These are phyloP conservation scores for Dryobates pubescens DNA, from an alignment of 2,797 vertebrate genomes.

Conservation along the genomic window DNA sequence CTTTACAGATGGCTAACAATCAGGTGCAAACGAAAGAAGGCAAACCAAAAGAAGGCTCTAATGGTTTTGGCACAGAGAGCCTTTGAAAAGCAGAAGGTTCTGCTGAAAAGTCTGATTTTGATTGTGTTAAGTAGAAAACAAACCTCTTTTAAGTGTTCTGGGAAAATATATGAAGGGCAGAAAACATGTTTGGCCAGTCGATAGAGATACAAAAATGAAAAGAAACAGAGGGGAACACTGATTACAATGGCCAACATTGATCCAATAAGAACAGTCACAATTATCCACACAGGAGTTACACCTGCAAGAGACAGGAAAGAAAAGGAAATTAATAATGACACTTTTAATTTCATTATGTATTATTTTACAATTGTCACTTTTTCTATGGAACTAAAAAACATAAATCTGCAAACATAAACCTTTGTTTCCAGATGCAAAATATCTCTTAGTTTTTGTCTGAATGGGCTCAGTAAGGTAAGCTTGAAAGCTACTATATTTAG, in stretches of 20 bases:
- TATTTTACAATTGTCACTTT: neutral
- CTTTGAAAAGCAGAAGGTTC: neutral
- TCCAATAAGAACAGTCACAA: slow-evolving; percentile 16
- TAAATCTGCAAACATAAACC: neutral
- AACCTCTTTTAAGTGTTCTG: slow-evolving; percentile 82
- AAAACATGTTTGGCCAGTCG: slow-evolving; percentile 54
- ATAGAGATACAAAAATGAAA: slow-evolving; percentile 44
- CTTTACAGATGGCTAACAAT: neutral
- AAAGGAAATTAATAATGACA: neutral
- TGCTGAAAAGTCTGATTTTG: neutral
- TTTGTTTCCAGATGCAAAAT: neutral
- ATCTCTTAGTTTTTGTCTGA: neutral
- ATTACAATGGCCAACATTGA: slow-evolving; percentile 16
- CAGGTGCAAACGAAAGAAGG: neutral
- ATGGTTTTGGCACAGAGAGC: neutral
- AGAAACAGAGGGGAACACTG: slow-evolving; percentile 5
- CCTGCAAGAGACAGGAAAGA: slow-evolving; percentile 41
- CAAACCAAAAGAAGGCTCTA: neutral
- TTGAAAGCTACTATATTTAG: neutral
- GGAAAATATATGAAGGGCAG: slow-evolving; percentile 68
- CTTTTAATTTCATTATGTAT: neutral
- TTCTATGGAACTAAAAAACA: neutral
- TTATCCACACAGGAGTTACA: slow-evolving; percentile 48
- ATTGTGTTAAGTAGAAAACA: neutral
- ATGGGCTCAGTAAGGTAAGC: neutral